Evolutionary conservation across 2,113 vertebrate species (phyloP), one percentile per base, ranked within the genome.

Genomic region (Silurus glanis): DNA sequence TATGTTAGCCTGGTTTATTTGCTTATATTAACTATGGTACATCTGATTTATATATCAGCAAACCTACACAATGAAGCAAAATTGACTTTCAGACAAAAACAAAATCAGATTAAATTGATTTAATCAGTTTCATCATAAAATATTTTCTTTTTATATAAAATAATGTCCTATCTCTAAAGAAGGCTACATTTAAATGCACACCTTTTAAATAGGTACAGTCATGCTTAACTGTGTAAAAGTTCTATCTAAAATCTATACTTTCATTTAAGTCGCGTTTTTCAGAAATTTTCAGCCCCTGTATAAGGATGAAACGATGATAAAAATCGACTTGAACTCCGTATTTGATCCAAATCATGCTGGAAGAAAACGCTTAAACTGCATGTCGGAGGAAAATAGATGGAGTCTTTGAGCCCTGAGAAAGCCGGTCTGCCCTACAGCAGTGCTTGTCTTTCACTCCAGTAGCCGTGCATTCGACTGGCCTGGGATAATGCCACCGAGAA

Each of bases 381-480:
- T 71, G 62, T 6, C 64, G 53, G 75, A 58, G 82, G 75, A 79
- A 86, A 84, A 83, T 66, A 79, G 56, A 80, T 81, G 69, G 58
- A 83, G 80, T 80, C 53, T n/a, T 28, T 58, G 67, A 82, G 37
- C 37, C 9, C 37, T 55, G 13, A 83, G 75, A 86, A 37, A 76
- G 55, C 80, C 84, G 82, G 79, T 37, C 25, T 83, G 80, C 58
- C 86, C 80, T 80, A n/a, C 64, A 75, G 83, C 72, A 47, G 55
- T 83, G 49, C 45, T 82, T 87, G 53, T 83, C 86, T 85, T 87
- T 87, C 80, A 80, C 82, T 82, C 79, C 61, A 83, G 59, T 83
- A 79, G 61, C 80, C 28, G 14, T 53, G 56, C n/a, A 85, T 85
- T 59, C 7, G 45, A 78, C 49, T 71, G 74, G 80, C 72, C 61